These are phyloP conservation scores for Empidonax traillii DNA, from an alignment of 2,113 vertebrate genomes.

Conservation along the genomic window DNA sequence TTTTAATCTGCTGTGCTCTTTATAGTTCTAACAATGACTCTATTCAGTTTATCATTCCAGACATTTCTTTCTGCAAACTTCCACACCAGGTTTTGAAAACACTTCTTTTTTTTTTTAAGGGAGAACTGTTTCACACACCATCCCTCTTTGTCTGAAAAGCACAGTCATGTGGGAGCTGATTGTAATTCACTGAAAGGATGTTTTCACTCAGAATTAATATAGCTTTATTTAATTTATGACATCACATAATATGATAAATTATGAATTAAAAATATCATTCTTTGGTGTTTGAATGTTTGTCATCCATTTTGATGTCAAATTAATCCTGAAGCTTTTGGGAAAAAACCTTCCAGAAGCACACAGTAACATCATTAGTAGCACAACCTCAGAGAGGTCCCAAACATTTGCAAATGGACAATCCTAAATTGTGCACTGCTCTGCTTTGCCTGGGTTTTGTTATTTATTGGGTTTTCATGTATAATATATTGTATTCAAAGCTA, in stretches of 20 bases:
- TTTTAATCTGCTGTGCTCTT: background rate
- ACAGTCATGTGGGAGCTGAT: background rate
- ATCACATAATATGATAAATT: slow-evolving; percentile 64
- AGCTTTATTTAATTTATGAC: slow-evolving; percentile 64
- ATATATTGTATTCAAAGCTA: background rate
- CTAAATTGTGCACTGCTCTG: background rate
- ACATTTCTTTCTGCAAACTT: slow-evolving; percentile 17
- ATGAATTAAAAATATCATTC: slow-evolving; percentile 67
- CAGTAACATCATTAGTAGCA: background rate
- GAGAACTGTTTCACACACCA: background rate
- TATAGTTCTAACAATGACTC: background rate
- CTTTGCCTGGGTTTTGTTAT: background rate
- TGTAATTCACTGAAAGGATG: slow-evolving; percentile 10
- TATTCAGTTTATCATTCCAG: slow-evolving; percentile 22
- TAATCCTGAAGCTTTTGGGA: slow-evolving; percentile 38
- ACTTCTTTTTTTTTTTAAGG: background rate
- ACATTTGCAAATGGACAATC: background rate
- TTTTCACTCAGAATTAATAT: slow-evolving; percentile 50
- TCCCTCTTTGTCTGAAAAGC: background rate
- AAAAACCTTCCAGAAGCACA: background rate
- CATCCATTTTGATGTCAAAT: slow-evolving; percentile 54
- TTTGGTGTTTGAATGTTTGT: slow-evolving; percentile 49
- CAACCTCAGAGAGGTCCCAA: background rate
- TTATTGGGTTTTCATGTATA: background rate
- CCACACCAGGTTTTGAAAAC: background rate